Base-by-base conservation (phyloP, 2,113 vertebrate genomes). In the Anoura caudifer region DNA sequence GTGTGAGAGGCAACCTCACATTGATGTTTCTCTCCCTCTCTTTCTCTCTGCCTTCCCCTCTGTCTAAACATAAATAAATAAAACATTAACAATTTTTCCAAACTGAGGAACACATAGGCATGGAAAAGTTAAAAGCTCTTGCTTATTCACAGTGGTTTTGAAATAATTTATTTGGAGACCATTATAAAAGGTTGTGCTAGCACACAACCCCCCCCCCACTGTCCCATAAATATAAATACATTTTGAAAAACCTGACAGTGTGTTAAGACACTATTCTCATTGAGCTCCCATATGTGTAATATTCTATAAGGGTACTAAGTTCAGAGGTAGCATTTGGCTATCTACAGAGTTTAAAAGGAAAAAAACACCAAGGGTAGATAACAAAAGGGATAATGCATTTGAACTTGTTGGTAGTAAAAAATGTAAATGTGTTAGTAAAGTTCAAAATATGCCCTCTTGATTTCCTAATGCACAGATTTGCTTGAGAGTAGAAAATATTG, bases 111-210 rank as follows among this genome's bases (percentile, higher is more conserved):
- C 85, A 89, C 79, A 65, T 67, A 92, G 92, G 89, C 91, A 33
- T 3, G 9, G 52, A 36, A 93, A 90, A 56, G 36, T 94, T 95
- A 90, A 80, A 96, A 82, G 59, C 90, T 69, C 90, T 94, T 73
- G 47, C 67, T 94, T 97, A 79, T 82, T 90, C 45, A 76, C 24
- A 88, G 86, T 95, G 76, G 16, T 79, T 93, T 89, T 96, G 79
- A 98, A 97, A 97, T 70, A 79, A 96, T 96, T 97, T 96, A 91
- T 95, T 79, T 93, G 89, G 94, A 89, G 80, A 95, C 26, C 31
- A 19, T 31, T 28, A 11, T 81, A 93, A 96, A 96, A 93, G 36
- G 24, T 82, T 59, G 22, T 91, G 54, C 36, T 92, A 70, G 8
- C 59, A 20, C 56, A 59, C 20, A 56, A 56, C n/a, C n/a, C n/a